Conservation (phyloP, 2,113 vertebrate genomes). For the Cercopithecus mona region DNA sequence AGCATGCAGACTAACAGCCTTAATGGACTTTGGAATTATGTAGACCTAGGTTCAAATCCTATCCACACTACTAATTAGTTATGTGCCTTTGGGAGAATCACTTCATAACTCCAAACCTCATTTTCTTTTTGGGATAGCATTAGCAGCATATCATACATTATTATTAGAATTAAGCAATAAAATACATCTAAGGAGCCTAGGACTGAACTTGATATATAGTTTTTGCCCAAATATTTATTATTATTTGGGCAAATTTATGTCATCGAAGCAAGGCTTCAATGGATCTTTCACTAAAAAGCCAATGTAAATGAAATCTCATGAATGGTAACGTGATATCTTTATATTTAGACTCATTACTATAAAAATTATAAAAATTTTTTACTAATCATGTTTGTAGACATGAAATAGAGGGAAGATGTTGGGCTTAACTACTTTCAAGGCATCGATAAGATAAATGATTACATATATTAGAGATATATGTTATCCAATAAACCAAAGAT, state of each 20-base stretch:
- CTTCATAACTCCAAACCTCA: background rate
- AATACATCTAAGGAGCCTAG: background rate
- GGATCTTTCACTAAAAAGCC: background rate
- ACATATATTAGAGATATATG: background rate
- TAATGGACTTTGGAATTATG: background rate
- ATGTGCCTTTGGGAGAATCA: background rate
- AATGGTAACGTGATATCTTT: background rate
- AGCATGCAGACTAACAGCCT: too few species aligned
- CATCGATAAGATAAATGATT: background rate
- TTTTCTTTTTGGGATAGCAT: background rate
- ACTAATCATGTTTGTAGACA: background rate
- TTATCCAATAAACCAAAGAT: background rate
- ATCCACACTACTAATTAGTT: background rate
- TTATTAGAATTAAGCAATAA: background rate
- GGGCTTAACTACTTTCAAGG: background rate
- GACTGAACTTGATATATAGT: background rate
- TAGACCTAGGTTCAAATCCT: background rate
- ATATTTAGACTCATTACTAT: background rate
- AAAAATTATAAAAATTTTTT: background rate
- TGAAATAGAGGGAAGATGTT: background rate
- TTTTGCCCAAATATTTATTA: background rate
- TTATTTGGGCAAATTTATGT: background rate
- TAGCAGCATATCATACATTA: background rate
- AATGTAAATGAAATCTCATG: background rate
- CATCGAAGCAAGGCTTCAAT: background rate